Base-by-base conservation (phyloP, 2,113 vertebrate genomes). In the Glaucomys volans region DNA sequence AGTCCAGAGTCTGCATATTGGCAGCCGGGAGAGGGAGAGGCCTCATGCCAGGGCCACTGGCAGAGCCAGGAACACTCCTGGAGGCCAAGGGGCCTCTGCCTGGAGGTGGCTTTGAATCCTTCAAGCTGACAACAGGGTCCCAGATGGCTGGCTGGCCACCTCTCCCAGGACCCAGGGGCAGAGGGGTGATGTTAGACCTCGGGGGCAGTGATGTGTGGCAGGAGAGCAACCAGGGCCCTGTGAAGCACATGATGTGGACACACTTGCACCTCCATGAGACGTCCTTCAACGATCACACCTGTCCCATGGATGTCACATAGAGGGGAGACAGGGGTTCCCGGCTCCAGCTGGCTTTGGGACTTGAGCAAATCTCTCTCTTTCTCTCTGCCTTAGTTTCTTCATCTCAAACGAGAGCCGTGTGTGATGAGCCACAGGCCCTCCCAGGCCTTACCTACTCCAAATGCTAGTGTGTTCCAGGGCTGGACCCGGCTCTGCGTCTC, bases 221-320 rank as follows among this genome's bases (percentile, higher is more conserved):
- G 37, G 5, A 14, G 47, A 75, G 4, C 12, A 4, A 7, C 52
- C 16, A 4, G 0, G 8, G 37, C 59, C 32, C 3, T 5, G 12
- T 12, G 1, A 59, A 69, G 22, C 20, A 7, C n/a, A 1, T 13
- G 6, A 35, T 2, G 1, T 8, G 54, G 37, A 30, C 10, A 4
- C 44, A 0, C 16, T 30, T 5, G 1, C 11, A 13, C 13, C 28
- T 77, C 30, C 9, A 12, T 4, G 18, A 66, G 59, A 87, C 35
- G 5, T 47, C 80, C 24, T 42, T 32, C 16, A 8, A 10, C 4
- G 0, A 2, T 18, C 64, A 62, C 17, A 18, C 5, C 28, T 82
- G 44, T 32, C 1, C 28, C 10, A 8, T 0, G 7, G 59, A 44
- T 52, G 12, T 8, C 18, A 47, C 20, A 28, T 17, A 62, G 82